Conservation (phyloP, 2,888 invertebrate species). For the Cataglyphis albicans region DNA sequence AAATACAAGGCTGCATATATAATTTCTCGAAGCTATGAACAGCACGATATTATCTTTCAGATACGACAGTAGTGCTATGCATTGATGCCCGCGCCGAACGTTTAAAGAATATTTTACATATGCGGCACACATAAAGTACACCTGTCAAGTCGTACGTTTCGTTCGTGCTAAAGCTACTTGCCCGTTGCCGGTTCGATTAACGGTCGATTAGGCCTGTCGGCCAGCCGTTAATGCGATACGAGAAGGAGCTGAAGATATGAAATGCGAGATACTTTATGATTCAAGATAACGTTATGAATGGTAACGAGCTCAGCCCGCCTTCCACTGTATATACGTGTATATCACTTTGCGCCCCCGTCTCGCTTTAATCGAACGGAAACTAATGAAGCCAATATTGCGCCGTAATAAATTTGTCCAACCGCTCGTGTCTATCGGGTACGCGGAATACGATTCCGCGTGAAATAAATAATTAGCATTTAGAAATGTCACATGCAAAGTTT, state of each 20-base stretch:
- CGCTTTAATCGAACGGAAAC: conserved; percentile 76
- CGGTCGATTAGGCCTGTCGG: conserved; percentile 82
- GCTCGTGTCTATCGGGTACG: conserved; percentile 40
- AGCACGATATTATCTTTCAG: conserved; percentile 39
- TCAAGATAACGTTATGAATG: conserved; percentile 78
- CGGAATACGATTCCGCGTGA: conserved; percentile 12
- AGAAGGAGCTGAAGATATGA: conserved; percentile 75
- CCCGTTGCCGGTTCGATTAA: conserved; percentile 80
- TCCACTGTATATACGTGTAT: conserved; percentile 55
- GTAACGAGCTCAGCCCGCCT: conserved; percentile 73
- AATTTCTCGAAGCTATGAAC: conserved; percentile 33
- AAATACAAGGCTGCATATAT: conserved; percentile 4
- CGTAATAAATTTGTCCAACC: conserved; percentile 64
- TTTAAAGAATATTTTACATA: conserved; percentile 52
- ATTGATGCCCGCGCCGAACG: conserved; percentile 37
- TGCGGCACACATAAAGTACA: conserved; percentile 65
- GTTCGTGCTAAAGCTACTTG: conserved; percentile 70
- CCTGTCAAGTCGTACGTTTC: conserved; percentile 75
- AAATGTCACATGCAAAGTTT: conserved; percentile 36
- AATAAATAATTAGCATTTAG: conserved; percentile 12
- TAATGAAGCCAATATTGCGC: conserved; percentile 73
- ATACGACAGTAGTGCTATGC: conserved; percentile 36
- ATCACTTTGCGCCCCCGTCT: conserved; percentile 51
- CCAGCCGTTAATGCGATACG: conserved; percentile 80
- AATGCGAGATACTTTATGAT: conserved; percentile 80